These are phyloP conservation scores for Sebastes itinus DNA, from an alignment of 2,797 vertebrate species.

Conservation along the genomic window DNA sequence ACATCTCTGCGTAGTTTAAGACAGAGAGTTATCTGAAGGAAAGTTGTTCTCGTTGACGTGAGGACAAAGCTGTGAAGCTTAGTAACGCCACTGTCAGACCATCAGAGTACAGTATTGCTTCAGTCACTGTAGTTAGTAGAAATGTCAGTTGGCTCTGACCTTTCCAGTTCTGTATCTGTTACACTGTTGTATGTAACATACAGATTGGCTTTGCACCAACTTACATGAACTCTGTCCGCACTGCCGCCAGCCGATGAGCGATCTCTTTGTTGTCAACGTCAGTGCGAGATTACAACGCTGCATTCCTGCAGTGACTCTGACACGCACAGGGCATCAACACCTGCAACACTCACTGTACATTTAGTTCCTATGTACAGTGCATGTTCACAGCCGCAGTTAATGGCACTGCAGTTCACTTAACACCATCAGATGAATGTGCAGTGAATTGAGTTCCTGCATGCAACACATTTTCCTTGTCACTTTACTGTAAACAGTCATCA, in stretches of 20 bases:
- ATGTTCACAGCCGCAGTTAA: neutral
- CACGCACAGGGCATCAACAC: constrained; percentile 4
- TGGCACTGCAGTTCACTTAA: neutral
- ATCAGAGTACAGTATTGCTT: neutral
- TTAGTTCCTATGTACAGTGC: neutral
- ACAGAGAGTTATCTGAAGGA: neutral
- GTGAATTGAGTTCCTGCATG: neutral
- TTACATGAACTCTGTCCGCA: constrained; percentile 42
- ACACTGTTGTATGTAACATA: constrained; percentile 8
- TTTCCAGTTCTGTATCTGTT: constrained; percentile 37
- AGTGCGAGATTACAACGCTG: constrained; percentile 4
- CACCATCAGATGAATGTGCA: neutral
- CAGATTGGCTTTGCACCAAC: constrained; percentile 26
- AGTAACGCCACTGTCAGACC: neutral
- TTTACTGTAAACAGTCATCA: neutral
- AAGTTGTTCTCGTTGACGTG: neutral
- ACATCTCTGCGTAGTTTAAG: neutral
- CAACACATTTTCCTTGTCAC: neutral
- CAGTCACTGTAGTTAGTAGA: neutral
- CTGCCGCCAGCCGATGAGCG: constrained; percentile 1
- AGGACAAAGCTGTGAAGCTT: neutral
- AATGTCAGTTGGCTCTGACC: constrained; percentile 30
- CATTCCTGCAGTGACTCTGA: constrained; percentile 46
- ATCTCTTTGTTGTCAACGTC: constrained; percentile 45
- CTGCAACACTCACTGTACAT: neutral